Percentiles rank a stretch among this genome's conserved stretches.
Conservation (phyloP, 2,113 vertebrate species). For the Bettongia penicillata region DNA sequence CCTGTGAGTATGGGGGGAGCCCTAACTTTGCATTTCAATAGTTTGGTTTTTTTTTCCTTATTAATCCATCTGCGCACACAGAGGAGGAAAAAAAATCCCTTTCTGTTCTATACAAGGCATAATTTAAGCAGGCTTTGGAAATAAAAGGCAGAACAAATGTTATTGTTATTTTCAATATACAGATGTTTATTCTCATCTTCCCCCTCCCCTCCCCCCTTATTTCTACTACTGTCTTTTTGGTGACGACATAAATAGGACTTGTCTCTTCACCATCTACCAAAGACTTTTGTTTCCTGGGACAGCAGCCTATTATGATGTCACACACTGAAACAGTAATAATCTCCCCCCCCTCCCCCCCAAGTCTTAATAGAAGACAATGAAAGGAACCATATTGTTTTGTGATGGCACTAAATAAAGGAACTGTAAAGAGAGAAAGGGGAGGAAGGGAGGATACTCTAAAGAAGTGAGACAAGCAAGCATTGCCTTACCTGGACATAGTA, state of each 20-base stretch:
- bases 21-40: slow-evolving; percentile 81
- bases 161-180: slow-evolving; percentile 80
- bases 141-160: slow-evolving; percentile 71
- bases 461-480: slow-evolving; percentile 66
- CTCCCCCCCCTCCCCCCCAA: slow-evolving; percentile 66
- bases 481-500: slow-evolving; percentile 70
- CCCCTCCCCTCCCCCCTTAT: slow-evolving; percentile 1
- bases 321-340: slow-evolving; percentile 78
- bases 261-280: slow-evolving; percentile 78
- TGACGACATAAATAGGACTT: slow-evolving; percentile 86
- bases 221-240: slow-evolving; percentile 79
- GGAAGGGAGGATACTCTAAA: neutral
- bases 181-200: slow-evolving; percentile 79
- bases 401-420: slow-evolving; percentile 78
- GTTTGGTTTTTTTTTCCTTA: slow-evolving; percentile 63
- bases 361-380: slow-evolving; percentile 78
- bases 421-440: slow-evolving; percentile 57
- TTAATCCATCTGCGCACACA: slow-evolving; percentile 79
- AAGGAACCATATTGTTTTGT: slow-evolving; percentile 69
- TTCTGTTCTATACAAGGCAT: slow-evolving; percentile 73
- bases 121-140: slow-evolving; percentile 75
- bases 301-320: slow-evolving; percentile 88
- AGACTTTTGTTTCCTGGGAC: slow-evolving; percentile 86
- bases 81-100: slow-evolving; percentile 10
- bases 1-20: slow-evolving; percentile 51